phyloP scores from a whole-genome alignment of 2,888 invertebrate genomes.

The Sphinx pinastri region DNA sequence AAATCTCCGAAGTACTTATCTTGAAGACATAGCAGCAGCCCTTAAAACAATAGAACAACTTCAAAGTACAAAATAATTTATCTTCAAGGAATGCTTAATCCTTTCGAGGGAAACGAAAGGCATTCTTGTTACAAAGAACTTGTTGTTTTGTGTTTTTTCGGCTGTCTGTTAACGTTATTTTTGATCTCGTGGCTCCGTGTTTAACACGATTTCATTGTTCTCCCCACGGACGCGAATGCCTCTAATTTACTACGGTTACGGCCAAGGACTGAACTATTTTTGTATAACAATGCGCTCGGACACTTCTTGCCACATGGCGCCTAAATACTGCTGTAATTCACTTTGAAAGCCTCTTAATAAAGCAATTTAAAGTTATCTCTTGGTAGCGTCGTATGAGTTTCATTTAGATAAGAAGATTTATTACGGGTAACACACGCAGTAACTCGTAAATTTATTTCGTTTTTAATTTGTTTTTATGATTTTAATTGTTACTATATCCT shows the following conservation, averaged over 20 bases:
- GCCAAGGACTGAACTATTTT: conserved; percentile 59
- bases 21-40: conserved; percentile 7
- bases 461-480: neutral
- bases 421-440: conserved; percentile 36
- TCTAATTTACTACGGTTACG: conserved; percentile 60
- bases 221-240: conserved; percentile 49
- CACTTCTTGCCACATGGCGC: conserved; percentile 56
- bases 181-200: conserved; percentile 50
- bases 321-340: conserved; percentile 59
- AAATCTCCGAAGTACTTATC: conserved; percentile 12
- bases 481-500: conserved; percentile 26
- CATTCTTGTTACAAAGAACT: conserved; percentile 59
- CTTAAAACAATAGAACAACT: conserved; percentile 45
- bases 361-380: conserved; percentile 64
- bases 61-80: conserved; percentile 54
- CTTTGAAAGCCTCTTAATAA: conserved; percentile 60
- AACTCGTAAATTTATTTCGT: neutral
- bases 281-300: conserved; percentile 53
- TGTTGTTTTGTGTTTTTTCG: conserved; percentile 60
- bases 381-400: conserved; percentile 60
- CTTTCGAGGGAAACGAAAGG: conserved; percentile 65
- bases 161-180: conserved; percentile 58
- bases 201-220: conserved; percentile 65
- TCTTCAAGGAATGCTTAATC: conserved; percentile 59
- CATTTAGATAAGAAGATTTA: conserved; percentile 65